These are phyloP conservation scores for Dendrocincla fuliginosa DNA, from an alignment of 2,797 vertebrate species.

Conservation along the genomic window DNA sequence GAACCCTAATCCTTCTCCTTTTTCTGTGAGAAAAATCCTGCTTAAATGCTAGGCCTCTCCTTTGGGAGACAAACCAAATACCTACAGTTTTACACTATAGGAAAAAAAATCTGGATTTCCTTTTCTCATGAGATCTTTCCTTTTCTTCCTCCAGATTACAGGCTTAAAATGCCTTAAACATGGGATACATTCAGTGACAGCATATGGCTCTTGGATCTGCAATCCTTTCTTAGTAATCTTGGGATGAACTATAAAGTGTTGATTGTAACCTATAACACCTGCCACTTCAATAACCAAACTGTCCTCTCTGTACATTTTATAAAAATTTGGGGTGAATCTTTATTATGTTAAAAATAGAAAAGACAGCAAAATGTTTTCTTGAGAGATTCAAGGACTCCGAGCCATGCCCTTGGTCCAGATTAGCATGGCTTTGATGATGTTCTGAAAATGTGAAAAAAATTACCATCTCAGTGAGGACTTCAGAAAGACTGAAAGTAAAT, in stretches of 20 bases:
- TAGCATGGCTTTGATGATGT: not conserved
- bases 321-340: not conserved
- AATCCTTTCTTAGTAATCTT: not conserved
- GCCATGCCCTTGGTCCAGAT: not conserved
- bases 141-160: not conserved
- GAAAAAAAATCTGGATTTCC: not conserved
- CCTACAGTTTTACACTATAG: not conserved
- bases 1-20: not conserved
- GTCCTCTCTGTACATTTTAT: not conserved
- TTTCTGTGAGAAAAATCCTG: not conserved
- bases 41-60: not conserved
- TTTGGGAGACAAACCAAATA: constrained; percentile 28
- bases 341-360: not conserved
- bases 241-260: not conserved
- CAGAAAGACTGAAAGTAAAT: not conserved
- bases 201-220: not conserved
- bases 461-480: not conserved
- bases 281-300: not conserved
- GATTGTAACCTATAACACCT: not conserved
- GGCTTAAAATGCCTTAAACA: not conserved
- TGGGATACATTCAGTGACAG: not conserved
- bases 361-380: not conserved
- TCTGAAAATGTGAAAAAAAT: not conserved
- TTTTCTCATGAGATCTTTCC: not conserved
- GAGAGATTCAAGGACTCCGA: not conserved